These are phyloP conservation scores for Melanogrammus aeglefinus DNA, from an alignment of 2,797 vertebrate species.

Conservation along the genomic window DNA sequence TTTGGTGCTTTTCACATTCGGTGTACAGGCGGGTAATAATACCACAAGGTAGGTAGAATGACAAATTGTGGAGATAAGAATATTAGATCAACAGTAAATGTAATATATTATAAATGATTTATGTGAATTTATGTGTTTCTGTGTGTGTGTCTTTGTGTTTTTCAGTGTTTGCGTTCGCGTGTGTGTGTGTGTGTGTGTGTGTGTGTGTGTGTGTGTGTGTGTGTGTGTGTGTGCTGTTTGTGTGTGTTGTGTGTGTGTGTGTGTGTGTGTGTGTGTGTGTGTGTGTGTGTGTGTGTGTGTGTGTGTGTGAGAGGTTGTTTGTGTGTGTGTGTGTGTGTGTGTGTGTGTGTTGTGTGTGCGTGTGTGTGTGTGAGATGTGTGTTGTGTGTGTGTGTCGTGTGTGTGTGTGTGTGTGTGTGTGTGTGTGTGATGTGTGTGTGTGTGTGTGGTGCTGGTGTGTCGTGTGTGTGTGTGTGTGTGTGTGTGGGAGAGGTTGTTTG, in stretches of 20 bases:
- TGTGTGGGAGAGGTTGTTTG: too few species aligned
- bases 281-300: background rate
- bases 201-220: background rate
- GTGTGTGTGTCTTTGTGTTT: background rate
- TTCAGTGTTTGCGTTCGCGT: background rate
- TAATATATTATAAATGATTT: background rate
- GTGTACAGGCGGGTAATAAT: background rate
- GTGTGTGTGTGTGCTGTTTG: background rate
- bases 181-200: too few species aligned
- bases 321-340: too few species aligned
- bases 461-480: too few species aligned
- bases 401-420: too few species aligned
- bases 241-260: too few species aligned
- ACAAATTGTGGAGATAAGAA: slow-evolving; percentile 6
- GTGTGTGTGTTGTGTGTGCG: background rate
- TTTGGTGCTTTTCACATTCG: background rate
- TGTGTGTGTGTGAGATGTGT: background rate
- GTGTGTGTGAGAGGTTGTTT: too few species aligned
- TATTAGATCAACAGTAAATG: background rate
- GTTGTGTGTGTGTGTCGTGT: too few species aligned
- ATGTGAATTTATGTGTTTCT: background rate
- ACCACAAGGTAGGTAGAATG: background rate
- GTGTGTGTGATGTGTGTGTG: background rate
- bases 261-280: background rate
- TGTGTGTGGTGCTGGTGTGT: background rate